Percentiles rank a stretch among this genome's conserved stretches.
phyloP scores from a whole-genome alignment of 2,113 vertebrate genomes.

The human (Homo sapiens) region GRCh38 chr1:57968001-57968500 shows the following conservation, averaged over 20 bases:
- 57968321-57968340: slow-evolving; percentile 57
- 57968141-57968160: slow-evolving; percentile 46
- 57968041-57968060: background rate
- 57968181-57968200: slow-evolving; percentile 26
- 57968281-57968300: slow-evolving; percentile 68
- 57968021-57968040: background rate
- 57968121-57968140: background rate
- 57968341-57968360: slow-evolving; percentile 18
- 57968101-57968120: background rate
- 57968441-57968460: slow-evolving; percentile 37
- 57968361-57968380: slow-evolving; percentile 7
- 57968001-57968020: slow-evolving; percentile 10
- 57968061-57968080: background rate
- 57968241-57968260: slow-evolving; percentile 57
- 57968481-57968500: slow-evolving; percentile 1
- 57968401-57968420: slow-evolving; percentile 46
- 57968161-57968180: background rate
- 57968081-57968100: background rate
- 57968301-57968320: slow-evolving; percentile 66
- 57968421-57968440: slow-evolving; percentile 12
- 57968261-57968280: slow-evolving; percentile 70
- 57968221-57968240: slow-evolving; percentile 34
- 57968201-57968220: slow-evolving; percentile 33
- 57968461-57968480: background rate
- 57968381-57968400: slow-evolving; percentile 15